Percentiles rank a stretch among this genome's conserved stretches.
These are phyloP conservation scores for Callionymus lyra DNA, from an alignment of 2,113 vertebrate genomes.

Conservation along the genomic window DNA sequence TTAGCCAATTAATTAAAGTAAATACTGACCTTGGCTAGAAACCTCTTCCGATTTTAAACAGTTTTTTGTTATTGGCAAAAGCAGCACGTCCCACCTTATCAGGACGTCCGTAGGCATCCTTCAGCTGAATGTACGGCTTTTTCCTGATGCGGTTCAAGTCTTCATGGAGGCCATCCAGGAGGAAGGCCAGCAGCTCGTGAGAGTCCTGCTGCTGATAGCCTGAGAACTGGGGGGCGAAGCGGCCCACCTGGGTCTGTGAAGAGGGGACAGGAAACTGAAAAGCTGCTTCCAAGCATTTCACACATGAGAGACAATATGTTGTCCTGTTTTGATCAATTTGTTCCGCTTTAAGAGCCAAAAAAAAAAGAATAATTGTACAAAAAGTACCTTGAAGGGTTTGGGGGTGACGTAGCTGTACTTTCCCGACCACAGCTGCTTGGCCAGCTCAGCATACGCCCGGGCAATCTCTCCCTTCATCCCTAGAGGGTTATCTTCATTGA, in stretches of 20 bases:
- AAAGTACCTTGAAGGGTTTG: constrained; percentile 84
- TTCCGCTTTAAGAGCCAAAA: not conserved
- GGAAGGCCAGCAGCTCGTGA: constrained; percentile 92
- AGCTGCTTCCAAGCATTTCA: too few relatives aligned
- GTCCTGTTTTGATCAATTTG: too few relatives aligned
- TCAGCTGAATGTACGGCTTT: constrained; percentile 97
- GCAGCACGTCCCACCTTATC: constrained; percentile 74
- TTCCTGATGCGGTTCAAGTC: constrained; percentile 97
- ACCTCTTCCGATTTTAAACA: too few relatives aligned
- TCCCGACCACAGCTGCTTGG: constrained; percentile 95
- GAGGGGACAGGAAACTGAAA: not conserved
- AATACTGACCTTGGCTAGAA: too few relatives aligned
- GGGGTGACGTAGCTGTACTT: constrained; percentile 95
- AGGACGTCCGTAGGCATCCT: constrained; percentile 87
- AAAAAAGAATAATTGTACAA: not conserved
- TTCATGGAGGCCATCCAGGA: constrained; percentile 94
- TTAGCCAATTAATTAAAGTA: too few relatives aligned
- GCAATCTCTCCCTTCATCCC: constrained; percentile 98
- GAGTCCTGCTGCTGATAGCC: constrained; percentile 98
- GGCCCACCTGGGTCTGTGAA: constrained; percentile 87
- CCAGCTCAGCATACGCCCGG: constrained; percentile 87
- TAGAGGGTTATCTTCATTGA: constrained; percentile 96
- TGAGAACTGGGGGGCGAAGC: constrained; percentile 96
- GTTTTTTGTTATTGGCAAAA: too few relatives aligned
- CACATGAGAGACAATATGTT: too few relatives aligned